Conservation (phyloP, 2,797 vertebrate species). For the Acipenser ruthenus region DNA sequence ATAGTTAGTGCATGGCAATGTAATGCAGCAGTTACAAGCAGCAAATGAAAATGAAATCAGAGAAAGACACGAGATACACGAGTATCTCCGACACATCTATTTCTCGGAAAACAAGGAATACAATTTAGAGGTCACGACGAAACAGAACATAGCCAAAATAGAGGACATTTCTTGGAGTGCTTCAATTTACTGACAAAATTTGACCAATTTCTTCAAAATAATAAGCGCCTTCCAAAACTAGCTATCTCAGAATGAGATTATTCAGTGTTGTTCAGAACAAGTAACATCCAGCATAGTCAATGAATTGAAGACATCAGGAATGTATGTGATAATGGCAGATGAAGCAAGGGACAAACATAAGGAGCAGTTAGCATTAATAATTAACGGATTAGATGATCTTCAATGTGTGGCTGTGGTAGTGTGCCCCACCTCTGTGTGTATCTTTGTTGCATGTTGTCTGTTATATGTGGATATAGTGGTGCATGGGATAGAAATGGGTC, state of each 20-base stretch:
- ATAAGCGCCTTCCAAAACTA: conserved; percentile 7
- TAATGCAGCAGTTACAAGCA: conserved; percentile 9
- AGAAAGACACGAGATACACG: not conserved
- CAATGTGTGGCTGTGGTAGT: not conserved
- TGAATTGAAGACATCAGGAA: conserved; percentile 15
- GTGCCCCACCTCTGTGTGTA: no score
- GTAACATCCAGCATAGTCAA: not conserved
- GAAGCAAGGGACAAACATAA: conserved; percentile 13
- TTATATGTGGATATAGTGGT: no score
- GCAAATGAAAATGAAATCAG: conserved; percentile 13
- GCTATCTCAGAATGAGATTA: conserved; percentile 13
- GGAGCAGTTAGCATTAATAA: conserved; percentile 7
- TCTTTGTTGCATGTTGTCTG: no score
- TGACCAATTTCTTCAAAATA: conserved; percentile 16
- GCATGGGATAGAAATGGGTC: no score
- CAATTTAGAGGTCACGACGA: conserved; percentile 20
- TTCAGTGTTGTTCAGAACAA: not conserved
- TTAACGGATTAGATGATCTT: not conserved
- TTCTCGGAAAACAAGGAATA: conserved; percentile 19
- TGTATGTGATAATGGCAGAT: conserved; percentile 20
- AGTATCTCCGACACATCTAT: conserved; percentile 14
- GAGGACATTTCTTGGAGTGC: conserved; percentile 18
- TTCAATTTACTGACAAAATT: conserved; percentile 20
- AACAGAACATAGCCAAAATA: conserved; percentile 15
- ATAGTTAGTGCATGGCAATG: conserved; percentile 5